Percentiles rank a stretch among this genome's conserved stretches.
These are phyloP conservation scores for Caenorhabditis inopinata DNA, from an alignment of 1,140 invertebrate genomes.

Conservation along the genomic window DNA sequence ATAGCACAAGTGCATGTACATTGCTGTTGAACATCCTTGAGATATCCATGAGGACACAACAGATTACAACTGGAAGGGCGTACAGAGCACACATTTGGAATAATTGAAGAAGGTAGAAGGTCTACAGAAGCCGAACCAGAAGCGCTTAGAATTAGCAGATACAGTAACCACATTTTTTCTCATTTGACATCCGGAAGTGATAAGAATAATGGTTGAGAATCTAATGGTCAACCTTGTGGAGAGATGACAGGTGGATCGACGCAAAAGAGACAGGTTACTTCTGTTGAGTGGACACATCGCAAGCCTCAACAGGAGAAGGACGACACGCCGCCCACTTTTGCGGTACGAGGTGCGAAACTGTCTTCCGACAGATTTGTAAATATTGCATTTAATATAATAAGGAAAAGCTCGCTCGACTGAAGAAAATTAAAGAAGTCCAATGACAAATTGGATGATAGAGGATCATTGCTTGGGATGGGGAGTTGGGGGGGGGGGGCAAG, in stretches of 20 bases:
- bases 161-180: slow-evolving; percentile 19
- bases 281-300: slow-evolving; percentile 21
- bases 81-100: neutral
- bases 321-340: slow-evolving; percentile 25
- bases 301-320: neutral
- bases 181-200: slow-evolving; percentile 30
- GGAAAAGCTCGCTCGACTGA: neutral
- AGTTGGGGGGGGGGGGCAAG: too few relatives aligned
- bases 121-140: neutral
- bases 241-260: slow-evolving; percentile 12
- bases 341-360: slow-evolving; percentile 24
- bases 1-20: slow-evolving; percentile 28
- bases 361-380: slow-evolving; percentile 29
- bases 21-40: neutral
- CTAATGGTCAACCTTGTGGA: neutral
- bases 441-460: too few relatives aligned
- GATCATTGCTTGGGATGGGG: too few relatives aligned
- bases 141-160: neutral
- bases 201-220: neutral
- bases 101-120: slow-evolving; percentile 1
- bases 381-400: slow-evolving; percentile 7
- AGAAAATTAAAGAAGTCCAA: too few relatives aligned
- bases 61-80: slow-evolving; percentile 11
- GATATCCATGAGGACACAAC: slow-evolving; percentile 15
- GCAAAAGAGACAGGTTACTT: slow-evolving; percentile 23